Percentiles rank a stretch among this genome's conserved stretches.
Evolutionary conservation across 2,113 vertebrate genomes (phyloP).

Genomic region (Heliornis fulica): DNA sequence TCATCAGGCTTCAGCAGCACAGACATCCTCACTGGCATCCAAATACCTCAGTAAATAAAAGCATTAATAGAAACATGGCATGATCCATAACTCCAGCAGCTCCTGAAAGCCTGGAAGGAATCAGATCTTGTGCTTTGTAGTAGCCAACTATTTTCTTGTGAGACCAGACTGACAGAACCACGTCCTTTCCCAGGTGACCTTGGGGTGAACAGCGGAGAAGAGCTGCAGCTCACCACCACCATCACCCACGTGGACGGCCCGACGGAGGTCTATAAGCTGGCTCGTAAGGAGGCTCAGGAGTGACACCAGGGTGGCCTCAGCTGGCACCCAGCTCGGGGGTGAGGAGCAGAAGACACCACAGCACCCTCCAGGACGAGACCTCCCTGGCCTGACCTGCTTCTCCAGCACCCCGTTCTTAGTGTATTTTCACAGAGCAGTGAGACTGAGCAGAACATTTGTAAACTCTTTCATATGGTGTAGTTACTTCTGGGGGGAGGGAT

Average conservation of each 20-base stretch:
- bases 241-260: slow-evolving; percentile 92
- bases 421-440: background rate
- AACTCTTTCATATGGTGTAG: slow-evolving; percentile 52
- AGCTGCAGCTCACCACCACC: slow-evolving; percentile 94
- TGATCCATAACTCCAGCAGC: background rate
- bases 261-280: slow-evolving; percentile 92
- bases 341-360: background rate
- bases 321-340: background rate
- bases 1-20: background rate
- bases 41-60: background rate
- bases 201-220: slow-evolving; percentile 86
- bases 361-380: background rate
- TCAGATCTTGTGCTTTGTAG: background rate
- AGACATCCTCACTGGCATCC: background rate
- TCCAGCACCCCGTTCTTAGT: background rate
- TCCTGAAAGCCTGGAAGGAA: background rate
- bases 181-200: slow-evolving; percentile 74
- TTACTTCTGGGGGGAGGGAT: slow-evolving; percentile 37
- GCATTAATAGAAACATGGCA: rapidly evolving
- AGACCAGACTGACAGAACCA: background rate
- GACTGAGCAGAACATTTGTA: slow-evolving; percentile 16
- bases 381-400: background rate
- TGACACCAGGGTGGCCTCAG: slow-evolving; percentile 47
- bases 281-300: slow-evolving; percentile 92
- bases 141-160: rapidly evolving